Evolutionary conservation across 2,113 vertebrate species (phyloP).

Genomic region (Cavia porcellus): DNA sequence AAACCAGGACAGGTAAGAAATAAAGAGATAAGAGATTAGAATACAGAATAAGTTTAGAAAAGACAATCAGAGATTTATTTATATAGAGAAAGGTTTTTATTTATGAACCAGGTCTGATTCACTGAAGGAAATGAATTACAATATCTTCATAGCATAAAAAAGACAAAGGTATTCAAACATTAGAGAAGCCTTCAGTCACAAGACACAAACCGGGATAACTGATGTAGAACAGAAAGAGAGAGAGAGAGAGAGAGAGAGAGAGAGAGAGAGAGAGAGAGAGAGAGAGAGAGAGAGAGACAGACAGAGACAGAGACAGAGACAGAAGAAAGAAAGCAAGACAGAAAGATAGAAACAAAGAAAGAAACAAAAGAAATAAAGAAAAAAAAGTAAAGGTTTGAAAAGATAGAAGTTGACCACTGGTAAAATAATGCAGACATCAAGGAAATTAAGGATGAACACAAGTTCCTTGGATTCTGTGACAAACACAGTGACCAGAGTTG

Average conservation of each 20-base stretch:
- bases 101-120: not conserved
- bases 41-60: not conserved
- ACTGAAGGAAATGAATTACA: not conserved
- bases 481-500: not conserved
- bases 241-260: too few species aligned
- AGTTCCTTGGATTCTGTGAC: not conserved
- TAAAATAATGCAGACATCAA: not conserved
- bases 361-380: too few species aligned
- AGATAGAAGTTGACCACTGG: not conserved
- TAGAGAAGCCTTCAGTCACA: not conserved
- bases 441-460: not conserved
- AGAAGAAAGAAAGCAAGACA: too few species aligned
- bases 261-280: too few species aligned
- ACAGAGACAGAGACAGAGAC: too few species aligned
- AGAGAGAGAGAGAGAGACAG: too few species aligned
- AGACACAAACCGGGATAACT: not conserved
- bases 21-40: not conserved
- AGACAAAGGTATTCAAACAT: not conserved
- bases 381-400: not conserved
- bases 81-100: not conserved
- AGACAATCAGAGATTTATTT: not conserved
- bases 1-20: too few species aligned
- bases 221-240: not conserved
- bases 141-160: not conserved
- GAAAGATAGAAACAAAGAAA: too few species aligned